A percentile compares a stretch with the other conserved stretches of the same genome.
Conservation (phyloP, 2,888 invertebrate species). For the Trimorus sp. region DNA sequence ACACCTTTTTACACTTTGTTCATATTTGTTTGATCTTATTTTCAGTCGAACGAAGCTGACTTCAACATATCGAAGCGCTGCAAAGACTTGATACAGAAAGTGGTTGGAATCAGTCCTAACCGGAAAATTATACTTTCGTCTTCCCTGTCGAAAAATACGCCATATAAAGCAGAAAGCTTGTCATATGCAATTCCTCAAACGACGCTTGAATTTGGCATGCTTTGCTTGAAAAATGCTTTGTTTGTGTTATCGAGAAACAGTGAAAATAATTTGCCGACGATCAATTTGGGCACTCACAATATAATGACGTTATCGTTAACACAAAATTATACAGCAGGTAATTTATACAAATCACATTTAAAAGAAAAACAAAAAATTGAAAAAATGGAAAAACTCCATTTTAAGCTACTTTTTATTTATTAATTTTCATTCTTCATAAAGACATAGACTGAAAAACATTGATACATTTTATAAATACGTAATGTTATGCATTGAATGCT, state of each 20-base stretch:
- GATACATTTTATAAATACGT: too few species aligned
- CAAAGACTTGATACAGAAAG: conserved; percentile 84
- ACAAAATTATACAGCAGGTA: conserved; percentile 65
- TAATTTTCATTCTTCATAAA: background rate
- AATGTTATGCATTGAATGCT: too few species aligned
- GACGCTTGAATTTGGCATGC: conserved; percentile 93
- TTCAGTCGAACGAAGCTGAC: conserved; percentile 85
- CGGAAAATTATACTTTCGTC: conserved; percentile 85
- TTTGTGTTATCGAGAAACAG: conserved; percentile 84
- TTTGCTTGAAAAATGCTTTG: conserved; percentile 93
- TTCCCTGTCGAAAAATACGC: conserved; percentile 83
- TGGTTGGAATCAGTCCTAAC: conserved; percentile 84
- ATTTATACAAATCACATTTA: too few species aligned
- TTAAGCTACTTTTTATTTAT: background rate
- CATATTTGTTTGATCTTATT: background rate
- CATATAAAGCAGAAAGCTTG: conserved; percentile 85
- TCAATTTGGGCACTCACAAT: conserved; percentile 69
- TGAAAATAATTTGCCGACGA: conserved; percentile 72
- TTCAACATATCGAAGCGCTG: conserved; percentile 84
- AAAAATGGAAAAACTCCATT: too few species aligned
- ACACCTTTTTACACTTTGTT: too few species aligned
- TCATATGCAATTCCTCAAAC: conserved; percentile 93
- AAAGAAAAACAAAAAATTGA: too few species aligned
- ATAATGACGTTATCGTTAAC: conserved; percentile 72
- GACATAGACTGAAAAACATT: too few species aligned